Base-by-base conservation (phyloP, 2,888 invertebrate genomes). In the Bugulina stolonifera region DNA sequence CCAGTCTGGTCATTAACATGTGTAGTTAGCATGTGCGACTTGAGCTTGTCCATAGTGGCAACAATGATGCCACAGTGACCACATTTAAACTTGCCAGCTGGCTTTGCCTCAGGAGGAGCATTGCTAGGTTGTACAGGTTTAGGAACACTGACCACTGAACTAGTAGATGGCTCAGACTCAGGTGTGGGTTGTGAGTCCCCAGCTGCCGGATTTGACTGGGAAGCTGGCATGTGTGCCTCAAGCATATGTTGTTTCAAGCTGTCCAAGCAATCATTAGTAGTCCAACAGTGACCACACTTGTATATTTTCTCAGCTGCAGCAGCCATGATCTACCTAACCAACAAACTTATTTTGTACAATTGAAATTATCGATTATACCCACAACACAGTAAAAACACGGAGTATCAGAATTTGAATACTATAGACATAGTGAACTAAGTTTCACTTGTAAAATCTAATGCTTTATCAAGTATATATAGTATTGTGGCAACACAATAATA, bases 161-260 rank as follows among this genome's bases (percentile, higher is more conserved):
- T 43, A 18, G 43, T 43, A 18, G 43, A 43, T 10, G 43, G 43
- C 43, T 43, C 18, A 10, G 5, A 5, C 43, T 10, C 43, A 43
- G 43, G 43, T n/a, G 32, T 27, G 3, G 27, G n/a, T 5, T 29
- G 64, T 29, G 64, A 64, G 27, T 64, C 64, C 14, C 64, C 34
- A 10, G 64, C 64, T 64, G 64, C 32, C 10, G 64, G 10, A 25
- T 14, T 27, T 14, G 55, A 23, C 18, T 22, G 64, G 5, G 10
- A 14, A 5, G 27, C 29, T 32, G 22, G 64, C 64, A 64, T 64
- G 32, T 64, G 64, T 1, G 64, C 22, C 3, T 32, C 27, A 14
- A 64, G 64, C 64, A 64, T 64, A 32, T 64, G 64, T n/a, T 64
- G 64, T 32, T 64, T 64, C 64, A 64, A 32, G n/a, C 64, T 64